Conservation (phyloP, 2,888 invertebrate genomes). For the Heliconius sara region DNA sequence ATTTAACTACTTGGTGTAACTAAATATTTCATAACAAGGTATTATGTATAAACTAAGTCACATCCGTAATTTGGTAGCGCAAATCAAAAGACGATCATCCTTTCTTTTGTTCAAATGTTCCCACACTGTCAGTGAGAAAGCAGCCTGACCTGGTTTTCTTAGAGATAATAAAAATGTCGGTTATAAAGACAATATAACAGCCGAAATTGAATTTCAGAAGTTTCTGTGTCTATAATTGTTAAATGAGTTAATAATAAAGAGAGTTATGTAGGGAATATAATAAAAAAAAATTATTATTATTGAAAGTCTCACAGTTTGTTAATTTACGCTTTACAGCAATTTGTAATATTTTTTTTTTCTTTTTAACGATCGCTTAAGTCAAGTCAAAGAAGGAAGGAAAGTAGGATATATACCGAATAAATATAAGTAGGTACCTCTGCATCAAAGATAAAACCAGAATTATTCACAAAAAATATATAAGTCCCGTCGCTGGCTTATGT, state of each 20-base stretch:
- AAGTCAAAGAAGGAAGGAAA: too few relatives aligned
- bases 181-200: slow-evolving; percentile 19
- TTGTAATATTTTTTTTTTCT: too few relatives aligned
- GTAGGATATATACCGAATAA: too few relatives aligned
- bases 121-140: slow-evolving; percentile 36
- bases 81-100: slow-evolving; percentile 28
- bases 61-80: slow-evolving; percentile 15
- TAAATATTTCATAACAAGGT: slow-evolving; percentile 9
- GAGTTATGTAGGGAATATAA: not conserved
- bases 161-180: slow-evolving; percentile 32
- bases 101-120: slow-evolving; percentile 37
- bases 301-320: too few relatives aligned
- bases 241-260: not conserved
- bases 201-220: slow-evolving; percentile 5
- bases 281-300: not conserved
- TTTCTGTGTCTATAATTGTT: too few relatives aligned
- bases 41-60: slow-evolving; percentile 7
- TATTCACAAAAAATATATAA: too few relatives aligned
- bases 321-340: too few relatives aligned
- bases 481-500: too few relatives aligned
- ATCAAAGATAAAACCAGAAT: too few relatives aligned
- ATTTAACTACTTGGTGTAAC: not conserved
- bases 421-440: too few relatives aligned
- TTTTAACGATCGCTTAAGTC: too few relatives aligned
- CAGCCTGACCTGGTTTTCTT: slow-evolving; percentile 39